Percentiles rank a stretch among this genome's conserved stretches.
Evolutionary conservation across 2,113 vertebrate genomes (phyloP).

Genomic region (Carassius auratus): DNA sequence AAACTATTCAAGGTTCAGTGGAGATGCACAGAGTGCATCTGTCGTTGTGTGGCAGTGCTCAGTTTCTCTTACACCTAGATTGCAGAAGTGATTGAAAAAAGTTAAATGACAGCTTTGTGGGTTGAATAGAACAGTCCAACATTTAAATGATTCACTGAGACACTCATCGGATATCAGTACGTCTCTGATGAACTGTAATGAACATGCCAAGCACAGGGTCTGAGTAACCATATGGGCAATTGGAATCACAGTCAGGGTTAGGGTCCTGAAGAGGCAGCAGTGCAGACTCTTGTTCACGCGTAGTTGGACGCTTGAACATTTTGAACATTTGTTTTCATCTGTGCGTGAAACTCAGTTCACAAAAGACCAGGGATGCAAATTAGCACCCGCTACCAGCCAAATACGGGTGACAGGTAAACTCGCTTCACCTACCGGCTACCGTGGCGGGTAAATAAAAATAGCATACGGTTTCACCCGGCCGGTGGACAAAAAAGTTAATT

Average conservation of each 20-base stretch:
- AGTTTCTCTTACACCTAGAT: neutral
- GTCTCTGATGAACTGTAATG: neutral
- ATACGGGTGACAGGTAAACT: too few species aligned
- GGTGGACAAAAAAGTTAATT: too few species aligned
- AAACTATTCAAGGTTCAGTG: neutral
- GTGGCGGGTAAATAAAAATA: too few species aligned
- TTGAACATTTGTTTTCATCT: too few species aligned
- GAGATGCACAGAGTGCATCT: neutral
- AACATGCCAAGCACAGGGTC: neutral
- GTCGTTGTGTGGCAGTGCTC: neutral
- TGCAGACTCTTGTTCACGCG: neutral
- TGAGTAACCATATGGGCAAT: neutral
- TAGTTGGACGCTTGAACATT: too few species aligned
- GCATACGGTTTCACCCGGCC: too few species aligned
- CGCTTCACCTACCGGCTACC: too few species aligned
- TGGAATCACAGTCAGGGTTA: neutral
- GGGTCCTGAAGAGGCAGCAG: neutral
- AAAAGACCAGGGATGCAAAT: too few species aligned
- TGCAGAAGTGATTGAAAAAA: neutral
- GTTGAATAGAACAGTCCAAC: neutral
- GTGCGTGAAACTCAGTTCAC: too few species aligned
- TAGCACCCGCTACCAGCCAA: too few species aligned
- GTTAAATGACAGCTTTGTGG: neutral
- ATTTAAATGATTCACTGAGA: neutral
- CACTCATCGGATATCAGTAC: neutral